A percentile compares a stretch with the other conserved stretches of the same genome.
Conservation (phyloP, 2,888 invertebrate species). For the Drosophila putrida region DNA sequence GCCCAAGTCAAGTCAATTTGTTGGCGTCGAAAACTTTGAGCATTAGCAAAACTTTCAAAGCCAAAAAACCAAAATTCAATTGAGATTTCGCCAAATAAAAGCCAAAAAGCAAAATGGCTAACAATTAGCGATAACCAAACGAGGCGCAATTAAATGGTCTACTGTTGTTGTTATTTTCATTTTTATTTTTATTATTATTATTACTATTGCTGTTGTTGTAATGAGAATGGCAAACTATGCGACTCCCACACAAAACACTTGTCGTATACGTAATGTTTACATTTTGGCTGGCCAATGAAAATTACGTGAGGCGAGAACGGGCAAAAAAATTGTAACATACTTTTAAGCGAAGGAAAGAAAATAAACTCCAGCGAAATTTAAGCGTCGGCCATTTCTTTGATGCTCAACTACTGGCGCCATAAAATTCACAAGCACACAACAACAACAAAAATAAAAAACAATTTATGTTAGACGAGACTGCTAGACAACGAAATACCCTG, state of each 20-base stretch:
- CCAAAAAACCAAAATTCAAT: conserved; percentile 19
- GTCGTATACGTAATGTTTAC: conserved; percentile 9
- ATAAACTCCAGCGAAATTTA: conserved; percentile 53
- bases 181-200: neutral
- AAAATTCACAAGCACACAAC: conserved; percentile 18
- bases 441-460: neutral
- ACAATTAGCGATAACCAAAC: conserved; percentile 32
- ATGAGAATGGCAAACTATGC: neutral
- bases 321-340: conserved; percentile 20
- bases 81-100: conserved; percentile 8
- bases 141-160: conserved; percentile 13
- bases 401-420: conserved; percentile 43
- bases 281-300: neutral
- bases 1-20: conserved; percentile 16
- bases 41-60: conserved; percentile 17
- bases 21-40: conserved; percentile 28
- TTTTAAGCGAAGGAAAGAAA: conserved; percentile 3
- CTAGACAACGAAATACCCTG: too few species aligned
- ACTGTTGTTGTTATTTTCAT: neutral
- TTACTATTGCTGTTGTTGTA: neutral
- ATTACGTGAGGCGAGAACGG: neutral
- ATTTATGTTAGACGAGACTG: too few species aligned
- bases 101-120: conserved; percentile 22
- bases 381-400: conserved; percentile 39
- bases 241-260: neutral